phyloP scores from a whole-genome alignment of 2,113 vertebrate genomes.

The Thymallus thymallus region DNA sequence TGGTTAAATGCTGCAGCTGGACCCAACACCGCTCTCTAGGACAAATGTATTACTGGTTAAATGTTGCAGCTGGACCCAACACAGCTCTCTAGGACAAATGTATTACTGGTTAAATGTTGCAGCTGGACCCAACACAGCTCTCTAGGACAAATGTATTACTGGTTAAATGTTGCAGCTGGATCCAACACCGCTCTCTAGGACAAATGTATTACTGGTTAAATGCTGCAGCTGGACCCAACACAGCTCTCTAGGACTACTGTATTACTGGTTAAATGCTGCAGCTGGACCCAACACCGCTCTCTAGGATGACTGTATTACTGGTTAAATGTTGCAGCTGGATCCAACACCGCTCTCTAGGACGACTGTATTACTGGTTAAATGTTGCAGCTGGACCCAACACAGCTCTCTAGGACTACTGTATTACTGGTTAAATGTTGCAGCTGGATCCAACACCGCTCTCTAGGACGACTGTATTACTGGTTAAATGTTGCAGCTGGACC shows the following conservation, averaged over 20 bases:
- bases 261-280: slow-evolving; percentile 31
- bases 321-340: slow-evolving; percentile 24
- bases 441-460: slow-evolving; percentile 29
- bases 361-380: slow-evolving; percentile 25
- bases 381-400: slow-evolving; percentile 29
- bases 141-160: slow-evolving; percentile 45
- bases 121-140: slow-evolving; percentile 29
- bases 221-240: slow-evolving; percentile 29
- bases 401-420: slow-evolving; percentile 27
- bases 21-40: slow-evolving; percentile 30
- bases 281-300: slow-evolving; percentile 30
- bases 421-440: slow-evolving; percentile 31
- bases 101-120: slow-evolving; percentile 40
- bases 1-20: slow-evolving; percentile 26
- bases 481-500: slow-evolving; percentile 25
- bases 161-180: slow-evolving; percentile 25
- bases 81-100: slow-evolving; percentile 37
- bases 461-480: slow-evolving; percentile 29
- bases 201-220: slow-evolving; percentile 50
- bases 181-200: slow-evolving; percentile 30
- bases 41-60: slow-evolving; percentile 49
- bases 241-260: slow-evolving; percentile 24
- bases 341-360: slow-evolving; percentile 33
- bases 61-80: slow-evolving; percentile 26
- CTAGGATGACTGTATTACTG: slow-evolving; percentile 30